Conservation (phyloP, 2,888 invertebrate species). For the Polia nebulosa region DNA sequence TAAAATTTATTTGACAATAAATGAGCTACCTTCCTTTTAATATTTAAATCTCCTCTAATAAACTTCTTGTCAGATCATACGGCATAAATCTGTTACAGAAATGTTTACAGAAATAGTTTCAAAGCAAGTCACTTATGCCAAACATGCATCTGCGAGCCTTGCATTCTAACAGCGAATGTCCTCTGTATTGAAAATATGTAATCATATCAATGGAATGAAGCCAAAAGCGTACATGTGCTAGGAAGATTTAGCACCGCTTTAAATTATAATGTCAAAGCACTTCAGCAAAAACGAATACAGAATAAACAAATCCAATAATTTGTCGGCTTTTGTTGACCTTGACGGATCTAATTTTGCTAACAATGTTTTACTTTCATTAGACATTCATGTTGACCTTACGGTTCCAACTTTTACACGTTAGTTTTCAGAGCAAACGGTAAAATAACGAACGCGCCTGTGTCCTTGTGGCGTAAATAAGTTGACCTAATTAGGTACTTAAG, state of each 20-base stretch:
- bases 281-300: slow-evolving; percentile 7
- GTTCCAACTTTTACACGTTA: slow-evolving; percentile 38
- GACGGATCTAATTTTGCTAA: slow-evolving; percentile 40
- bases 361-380: slow-evolving; percentile 31
- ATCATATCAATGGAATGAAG: slow-evolving; percentile 68
- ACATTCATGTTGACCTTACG: slow-evolving; percentile 41
- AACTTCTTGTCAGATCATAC: not conserved
- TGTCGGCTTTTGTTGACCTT: slow-evolving; percentile 26
- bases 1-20: too few relatives aligned
- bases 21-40: not conserved
- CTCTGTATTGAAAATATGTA: slow-evolving; percentile 52
- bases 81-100: slow-evolving; percentile 4
- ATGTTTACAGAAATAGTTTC: slow-evolving; percentile 45
- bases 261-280: slow-evolving; percentile 21
- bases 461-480: slow-evolving; percentile 32
- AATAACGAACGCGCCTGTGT: slow-evolving; percentile 1
- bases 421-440: slow-evolving; percentile 11
- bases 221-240: slow-evolving; percentile 59
- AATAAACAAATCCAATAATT: slow-evolving; percentile 30
- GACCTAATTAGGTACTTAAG: slow-evolving; percentile 10
- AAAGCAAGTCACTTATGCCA: slow-evolving; percentile 52
- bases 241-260: slow-evolving; percentile 30
- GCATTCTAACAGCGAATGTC: slow-evolving; percentile 53
- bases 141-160: slow-evolving; percentile 41
- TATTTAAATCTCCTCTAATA: not conserved